A percentile compares a stretch with the other conserved stretches of the same genome.
phyloP scores from a whole-genome alignment of 2,888 invertebrate genomes.

The Euclidia mi region DNA sequence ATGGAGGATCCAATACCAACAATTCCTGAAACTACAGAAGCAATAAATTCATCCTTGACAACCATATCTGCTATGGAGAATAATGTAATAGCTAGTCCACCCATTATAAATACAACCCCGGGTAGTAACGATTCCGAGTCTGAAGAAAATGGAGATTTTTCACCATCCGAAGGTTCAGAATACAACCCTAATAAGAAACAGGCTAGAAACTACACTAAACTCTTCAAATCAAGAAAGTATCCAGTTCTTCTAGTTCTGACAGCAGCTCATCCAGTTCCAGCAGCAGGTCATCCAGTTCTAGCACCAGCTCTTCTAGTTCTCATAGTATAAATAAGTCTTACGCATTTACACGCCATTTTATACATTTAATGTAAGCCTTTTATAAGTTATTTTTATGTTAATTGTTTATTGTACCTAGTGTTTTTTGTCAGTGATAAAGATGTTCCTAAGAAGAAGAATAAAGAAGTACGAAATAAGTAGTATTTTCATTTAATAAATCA shows the following conservation, averaged over 20 bases:
- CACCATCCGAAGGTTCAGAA: conserved; percentile 34
- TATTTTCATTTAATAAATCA: too few species aligned
- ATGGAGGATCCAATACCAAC: background rate
- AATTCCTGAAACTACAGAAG: conserved; percentile 19
- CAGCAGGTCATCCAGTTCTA: conserved; percentile 25
- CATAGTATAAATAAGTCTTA: too few species aligned
- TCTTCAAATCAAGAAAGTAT: conserved; percentile 21
- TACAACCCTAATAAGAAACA: conserved; percentile 25
- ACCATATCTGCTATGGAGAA: too few species aligned
- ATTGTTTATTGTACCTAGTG: too few species aligned
- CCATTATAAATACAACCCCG: conserved; percentile 1
- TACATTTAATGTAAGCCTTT: too few species aligned
- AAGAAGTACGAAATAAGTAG: too few species aligned
- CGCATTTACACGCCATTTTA: too few species aligned
- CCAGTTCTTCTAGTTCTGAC: conserved; percentile 25
- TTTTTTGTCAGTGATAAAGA: too few species aligned
- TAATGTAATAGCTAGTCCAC: conserved; percentile 1
- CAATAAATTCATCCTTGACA: conserved; percentile 13
- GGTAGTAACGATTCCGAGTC: conserved; percentile 23
- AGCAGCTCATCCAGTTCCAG: conserved; percentile 38
- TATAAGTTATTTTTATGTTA: too few species aligned
- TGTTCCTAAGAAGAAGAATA: too few species aligned
- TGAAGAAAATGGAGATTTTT: conserved; percentile 30
- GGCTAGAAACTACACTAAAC: conserved; percentile 22
- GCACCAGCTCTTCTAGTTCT: too few species aligned